These are phyloP conservation scores for Chlorops oryzae DNA, from an alignment of 1,140 invertebrate genomes.

Conservation along the genomic window DNA sequence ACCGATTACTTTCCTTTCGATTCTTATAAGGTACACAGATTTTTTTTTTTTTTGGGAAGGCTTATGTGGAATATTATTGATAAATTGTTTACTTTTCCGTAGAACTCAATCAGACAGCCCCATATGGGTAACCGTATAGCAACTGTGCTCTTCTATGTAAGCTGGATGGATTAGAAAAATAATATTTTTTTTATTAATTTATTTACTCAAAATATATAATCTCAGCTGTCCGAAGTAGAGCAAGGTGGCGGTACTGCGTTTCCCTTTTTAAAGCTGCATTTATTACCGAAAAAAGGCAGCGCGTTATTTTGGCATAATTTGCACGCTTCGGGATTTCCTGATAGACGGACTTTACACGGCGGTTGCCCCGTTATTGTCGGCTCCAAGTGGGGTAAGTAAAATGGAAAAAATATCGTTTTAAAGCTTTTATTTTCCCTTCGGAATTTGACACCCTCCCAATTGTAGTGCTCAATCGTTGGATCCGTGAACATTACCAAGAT, in stretches of 20 bases:
- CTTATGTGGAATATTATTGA: not conserved
- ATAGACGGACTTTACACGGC: slow-evolving; percentile 84
- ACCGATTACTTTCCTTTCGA: slow-evolving; percentile 51
- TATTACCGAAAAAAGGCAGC: slow-evolving; percentile 82
- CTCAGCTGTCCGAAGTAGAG: slow-evolving; percentile 86
- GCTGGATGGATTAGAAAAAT: slow-evolving; percentile 53
- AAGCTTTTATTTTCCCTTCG: not conserved
- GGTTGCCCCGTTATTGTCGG: slow-evolving; percentile 96
- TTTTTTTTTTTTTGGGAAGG: not conserved
- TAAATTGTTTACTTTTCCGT: slow-evolving; percentile 3
- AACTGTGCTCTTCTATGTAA: slow-evolving; percentile 42
- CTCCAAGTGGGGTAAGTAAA: slow-evolving; percentile 76
- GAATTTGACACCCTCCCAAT: not conserved
- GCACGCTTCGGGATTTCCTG: slow-evolving; percentile 81
- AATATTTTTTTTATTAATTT: slow-evolving; percentile 32
- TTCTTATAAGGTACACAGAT: too few species aligned
- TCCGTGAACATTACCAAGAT: slow-evolving; percentile 28
- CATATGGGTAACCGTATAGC: slow-evolving; percentile 42
- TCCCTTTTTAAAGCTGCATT: slow-evolving; percentile 69
- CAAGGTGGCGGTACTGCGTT: slow-evolving; percentile 95
- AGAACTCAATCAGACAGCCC: not conserved
- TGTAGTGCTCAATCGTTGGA: slow-evolving; percentile 41
- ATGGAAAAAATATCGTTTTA: too few species aligned
- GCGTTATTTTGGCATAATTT: slow-evolving; percentile 96
- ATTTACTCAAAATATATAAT: slow-evolving; percentile 43